phyloP scores from a whole-genome alignment of 92 coral and sea anemone genomes.

The Siderastrea radians region DNA sequence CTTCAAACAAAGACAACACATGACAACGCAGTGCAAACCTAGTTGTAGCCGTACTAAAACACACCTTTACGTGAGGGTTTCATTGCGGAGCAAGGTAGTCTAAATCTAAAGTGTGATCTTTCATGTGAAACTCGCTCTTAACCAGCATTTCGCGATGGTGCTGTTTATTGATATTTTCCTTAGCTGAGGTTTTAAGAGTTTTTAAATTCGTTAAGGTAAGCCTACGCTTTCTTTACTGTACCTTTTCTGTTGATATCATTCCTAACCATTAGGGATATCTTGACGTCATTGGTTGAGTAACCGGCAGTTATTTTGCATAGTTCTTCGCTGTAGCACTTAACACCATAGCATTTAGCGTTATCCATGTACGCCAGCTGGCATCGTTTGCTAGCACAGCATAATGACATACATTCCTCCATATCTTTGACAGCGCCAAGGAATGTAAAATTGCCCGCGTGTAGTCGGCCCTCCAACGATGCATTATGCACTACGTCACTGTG shows the following conservation, averaged over 20 bases:
- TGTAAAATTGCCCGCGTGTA: conserved; percentile 89
- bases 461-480: conserved; percentile 83
- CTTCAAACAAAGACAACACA: too few relatives aligned
- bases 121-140: too few relatives aligned
- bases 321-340: conserved; percentile 90
- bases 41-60: too few relatives aligned
- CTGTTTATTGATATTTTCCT: too few relatives aligned
- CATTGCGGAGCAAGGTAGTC: too few relatives aligned
- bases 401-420: conserved; percentile 97
- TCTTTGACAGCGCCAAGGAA: conserved; percentile 90
- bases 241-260: conserved; percentile 94
- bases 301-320: conserved; percentile 87
- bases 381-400: conserved; percentile 91
- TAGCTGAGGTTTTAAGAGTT: too few relatives aligned
- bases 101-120: too few relatives aligned
- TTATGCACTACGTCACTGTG: conserved; percentile 96
- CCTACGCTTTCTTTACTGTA: neutral
- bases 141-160: too few relatives aligned
- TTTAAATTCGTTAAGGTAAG: too few relatives aligned
- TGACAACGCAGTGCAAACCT: too few relatives aligned
- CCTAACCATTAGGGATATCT: conserved; percentile 99
- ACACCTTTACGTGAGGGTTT: too few relatives aligned
- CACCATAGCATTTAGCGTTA: conserved; percentile 90
- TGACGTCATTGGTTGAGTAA: conserved; percentile 85
- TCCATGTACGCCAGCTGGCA: conserved; percentile 97